A percentile compares a stretch with the other conserved stretches of the same genome.
Conservation (phyloP, 2,113 vertebrate species). For the Gallinago paraguaiae region DNA sequence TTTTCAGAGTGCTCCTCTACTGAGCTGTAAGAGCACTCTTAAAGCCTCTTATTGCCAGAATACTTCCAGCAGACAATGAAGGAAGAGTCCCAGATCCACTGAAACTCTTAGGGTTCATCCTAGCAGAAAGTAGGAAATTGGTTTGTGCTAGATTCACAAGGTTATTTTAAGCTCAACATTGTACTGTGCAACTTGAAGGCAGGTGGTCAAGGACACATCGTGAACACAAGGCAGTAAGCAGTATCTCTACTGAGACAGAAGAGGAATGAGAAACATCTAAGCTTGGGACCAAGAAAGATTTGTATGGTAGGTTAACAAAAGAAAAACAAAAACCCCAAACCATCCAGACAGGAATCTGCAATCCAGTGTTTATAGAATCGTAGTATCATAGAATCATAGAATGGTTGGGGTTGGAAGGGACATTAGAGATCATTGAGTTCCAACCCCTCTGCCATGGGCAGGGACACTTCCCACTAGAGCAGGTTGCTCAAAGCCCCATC, state of each 20-base stretch:
- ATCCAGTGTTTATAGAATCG: neutral
- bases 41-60: neutral
- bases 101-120: neutral
- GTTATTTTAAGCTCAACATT: neutral
- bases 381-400: too few species aligned
- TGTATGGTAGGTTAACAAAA: neutral
- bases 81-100: neutral
- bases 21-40: neutral
- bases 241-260: neutral
- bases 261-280: neutral
- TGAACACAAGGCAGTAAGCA: neutral
- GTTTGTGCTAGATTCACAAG: neutral
- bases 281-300: neutral
- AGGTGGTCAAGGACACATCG: neutral
- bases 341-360: accelerated
- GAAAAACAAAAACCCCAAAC: too few species aligned
- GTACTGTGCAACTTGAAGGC: neutral
- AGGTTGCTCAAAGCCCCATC: too few species aligned
- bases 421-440: too few species aligned
- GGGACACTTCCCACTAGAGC: too few species aligned
- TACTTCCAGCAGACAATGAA: neutral
- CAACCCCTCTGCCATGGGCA: too few species aligned
- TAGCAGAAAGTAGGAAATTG: neutral
- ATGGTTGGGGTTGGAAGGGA: too few species aligned
- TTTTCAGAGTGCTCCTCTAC: neutral